Base-by-base conservation (phyloP, 2,797 vertebrate genomes). In the Nothura maculosa region DNA sequence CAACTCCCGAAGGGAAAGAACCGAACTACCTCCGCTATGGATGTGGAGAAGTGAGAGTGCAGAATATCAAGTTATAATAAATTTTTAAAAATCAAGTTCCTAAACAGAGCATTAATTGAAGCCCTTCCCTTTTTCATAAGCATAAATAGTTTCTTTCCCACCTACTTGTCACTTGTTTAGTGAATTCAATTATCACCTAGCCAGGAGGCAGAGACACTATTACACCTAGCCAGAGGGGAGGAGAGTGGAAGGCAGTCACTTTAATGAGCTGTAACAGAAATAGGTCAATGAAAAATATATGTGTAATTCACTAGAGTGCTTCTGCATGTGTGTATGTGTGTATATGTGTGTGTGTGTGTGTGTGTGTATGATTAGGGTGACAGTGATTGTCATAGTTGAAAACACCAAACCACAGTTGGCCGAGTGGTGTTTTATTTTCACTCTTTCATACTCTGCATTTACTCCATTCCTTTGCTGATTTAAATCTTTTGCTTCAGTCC, bases 111-210 rank as follows among this genome's bases (percentile, higher is more conserved):
- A 72, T 63, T 95, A 96, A 97, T 96, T 96, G 95, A 95, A 95
- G 63, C 90, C 87, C 91, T 88, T 94, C 93, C 86, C 77, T 47
- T 95, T 85, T 86, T 76, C 67, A 81, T 87, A 93, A 91, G 67
- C 87, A 43, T 76, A 86, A 95, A 91, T 93, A 91, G 66, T 67
- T 50, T 68, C 52, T 87, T 93, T 95, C 86, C 91, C 88, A 83
- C 91, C 94, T 74, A 79, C 69, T 88, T 92, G 88, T 20, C 80
- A 58, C 55, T 94, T 90, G 40, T 58, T 89, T 81, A 79, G 75
- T 32, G 10, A 78, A 93, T 96, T 93, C 92, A 94, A 96, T 97
- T 96, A 96, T 94, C 96, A 90, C 89, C 69, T 93, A 92, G 88
- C 88, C 81, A 87, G 47, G 76, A 94, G 93, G 91, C 86, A 95